A percentile compares a stretch with the other conserved stretches of the same genome.
These are phyloP conservation scores for Mobula hypostoma DNA, from an alignment of 2,113 vertebrate species.

Conservation along the genomic window DNA sequence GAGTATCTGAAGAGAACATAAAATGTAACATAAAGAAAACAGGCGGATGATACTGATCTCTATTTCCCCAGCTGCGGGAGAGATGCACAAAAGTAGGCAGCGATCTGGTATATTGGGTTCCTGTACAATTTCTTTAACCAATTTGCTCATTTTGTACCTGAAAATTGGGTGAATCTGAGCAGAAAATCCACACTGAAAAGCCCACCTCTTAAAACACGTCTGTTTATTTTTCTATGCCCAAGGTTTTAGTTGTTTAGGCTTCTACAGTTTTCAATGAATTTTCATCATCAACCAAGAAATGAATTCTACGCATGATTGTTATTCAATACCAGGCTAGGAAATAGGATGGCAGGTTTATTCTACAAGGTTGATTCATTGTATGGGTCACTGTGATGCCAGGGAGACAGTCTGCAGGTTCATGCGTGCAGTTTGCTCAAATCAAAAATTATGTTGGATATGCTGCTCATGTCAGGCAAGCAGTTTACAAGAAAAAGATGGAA, in stretches of 20 bases:
- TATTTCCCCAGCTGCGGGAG: not conserved
- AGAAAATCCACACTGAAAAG: not conserved
- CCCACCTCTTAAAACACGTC: not conserved
- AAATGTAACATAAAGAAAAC: not conserved
- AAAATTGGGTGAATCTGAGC: slow-evolving; percentile 12
- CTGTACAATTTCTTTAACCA: not conserved
- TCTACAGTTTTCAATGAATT: not conserved
- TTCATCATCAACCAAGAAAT: not conserved
- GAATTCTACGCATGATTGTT: not conserved
- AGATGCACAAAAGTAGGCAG: not conserved
- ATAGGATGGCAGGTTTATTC: not conserved
- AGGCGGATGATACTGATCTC: not conserved
- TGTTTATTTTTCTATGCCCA: not conserved
- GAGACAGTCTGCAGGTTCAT: not conserved
- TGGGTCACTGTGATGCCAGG: not conserved
- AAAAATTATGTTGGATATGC: not conserved
- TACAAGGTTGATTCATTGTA: not conserved
- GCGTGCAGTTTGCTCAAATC: not conserved
- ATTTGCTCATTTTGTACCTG: not conserved
- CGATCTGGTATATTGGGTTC: not conserved
- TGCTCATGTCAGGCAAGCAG: not conserved
- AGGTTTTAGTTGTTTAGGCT: not conserved
- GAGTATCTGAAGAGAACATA: not conserved
- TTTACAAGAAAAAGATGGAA: not conserved
- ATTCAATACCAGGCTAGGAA: not conserved